These are phyloP conservation scores for Pseudopipra pipra DNA, from an alignment of 2,113 vertebrate genomes.

Conservation along the genomic window DNA sequence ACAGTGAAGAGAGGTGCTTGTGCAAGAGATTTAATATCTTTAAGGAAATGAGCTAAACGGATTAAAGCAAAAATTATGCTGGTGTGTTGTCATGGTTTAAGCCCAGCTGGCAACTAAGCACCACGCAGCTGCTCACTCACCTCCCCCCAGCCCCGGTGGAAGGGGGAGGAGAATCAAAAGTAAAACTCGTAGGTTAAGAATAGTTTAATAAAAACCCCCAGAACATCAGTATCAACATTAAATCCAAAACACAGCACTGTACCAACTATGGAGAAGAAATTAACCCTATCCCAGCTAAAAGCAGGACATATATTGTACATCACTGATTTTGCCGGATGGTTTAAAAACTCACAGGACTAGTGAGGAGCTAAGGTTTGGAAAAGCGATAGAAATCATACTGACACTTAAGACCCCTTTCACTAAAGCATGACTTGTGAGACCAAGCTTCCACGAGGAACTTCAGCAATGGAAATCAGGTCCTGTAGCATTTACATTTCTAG, in stretches of 20 bases:
- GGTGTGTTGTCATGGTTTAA: neutral
- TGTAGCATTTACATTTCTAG: neutral
- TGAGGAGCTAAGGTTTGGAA: neutral
- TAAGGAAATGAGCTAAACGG: neutral
- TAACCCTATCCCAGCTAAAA: neutral
- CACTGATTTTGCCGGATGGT: neutral
- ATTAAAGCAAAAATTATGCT: neutral
- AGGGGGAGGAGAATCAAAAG: neutral
- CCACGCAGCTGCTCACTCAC: fast-evolving
- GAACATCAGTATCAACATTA: neutral
- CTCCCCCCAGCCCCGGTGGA: neutral
- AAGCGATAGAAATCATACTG: neutral
- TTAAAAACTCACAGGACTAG: neutral
- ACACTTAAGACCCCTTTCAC: neutral
- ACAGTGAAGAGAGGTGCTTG: neutral
- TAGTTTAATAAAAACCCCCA: neutral
- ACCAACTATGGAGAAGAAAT: neutral
- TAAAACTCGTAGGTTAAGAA: neutral
- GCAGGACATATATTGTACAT: neutral
- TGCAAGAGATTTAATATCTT: neutral
- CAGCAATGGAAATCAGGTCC: neutral
- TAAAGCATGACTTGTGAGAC: neutral
- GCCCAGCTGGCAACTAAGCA: neutral
- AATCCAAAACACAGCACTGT: neutral
- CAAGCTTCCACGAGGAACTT: neutral